Evolutionary conservation across 2,888 invertebrate genomes (phyloP), one percentile per base, ranked within the genome.

Genomic region (Teleogryllus oceanicus): DNA sequence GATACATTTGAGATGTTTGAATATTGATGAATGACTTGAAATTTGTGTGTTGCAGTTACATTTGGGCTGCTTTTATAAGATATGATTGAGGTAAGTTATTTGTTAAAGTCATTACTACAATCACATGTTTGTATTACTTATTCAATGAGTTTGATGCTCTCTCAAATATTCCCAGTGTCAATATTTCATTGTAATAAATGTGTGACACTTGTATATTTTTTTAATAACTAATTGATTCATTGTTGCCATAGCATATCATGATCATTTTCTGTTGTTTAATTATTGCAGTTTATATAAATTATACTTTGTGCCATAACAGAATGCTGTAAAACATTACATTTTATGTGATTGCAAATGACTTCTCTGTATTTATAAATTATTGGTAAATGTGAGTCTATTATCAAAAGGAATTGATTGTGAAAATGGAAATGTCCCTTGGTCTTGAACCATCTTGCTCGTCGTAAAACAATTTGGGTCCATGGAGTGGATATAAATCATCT

Each of bases 31-130:
- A n/a, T 62, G 62, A 62, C 62, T 62, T 62, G 62, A n/a, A 62
- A 62, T 62, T 62, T 62, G 62, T 62, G n/a, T 62, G 62, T 62
- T 62, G 62, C 62, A 18, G n/a, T 62, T 62, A 62, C n/a, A 62
- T 62, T 62, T 62, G n/a, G n/a, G 62, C 62, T 13, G 62, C 62
- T 62, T 62, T 62, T 62, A 62, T 62, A 62, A 62, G 62, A 62
- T 62, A 62, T 62, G 62, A 62, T 62, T 62, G 62, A 62, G 62
- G 62, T 62, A 62, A 62, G 62, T 62, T 62, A n/a, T 13, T 62
- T 62, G 62, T 62, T 62, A 11, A 37, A 62, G 62, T 62, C 62
- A 62, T 62, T 62, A 18, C n/a, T 62, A 62, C 62, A 62, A 62
- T 62, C 16, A 62, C 62, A n/a, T 62, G 37, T 37, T 37, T 62